phyloP scores from a whole-genome alignment of 2,797 vertebrate genomes.

The Tokudaia tokunoshimensis region DNA sequence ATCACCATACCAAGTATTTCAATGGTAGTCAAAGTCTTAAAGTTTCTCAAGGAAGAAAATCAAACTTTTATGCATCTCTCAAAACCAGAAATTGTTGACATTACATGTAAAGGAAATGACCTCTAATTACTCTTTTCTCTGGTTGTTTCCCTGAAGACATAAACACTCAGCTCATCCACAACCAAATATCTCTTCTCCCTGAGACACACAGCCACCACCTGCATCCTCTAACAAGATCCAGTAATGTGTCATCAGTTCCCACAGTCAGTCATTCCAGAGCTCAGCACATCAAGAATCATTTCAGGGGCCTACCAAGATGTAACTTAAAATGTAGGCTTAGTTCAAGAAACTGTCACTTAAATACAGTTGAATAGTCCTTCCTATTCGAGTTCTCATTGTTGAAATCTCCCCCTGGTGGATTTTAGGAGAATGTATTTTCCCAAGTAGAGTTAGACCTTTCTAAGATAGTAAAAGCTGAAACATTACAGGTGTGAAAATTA shows the following conservation, averaged over 20 bases:
- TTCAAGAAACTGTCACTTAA: slow-evolving; percentile 52
- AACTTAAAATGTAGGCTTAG: slow-evolving; percentile 65
- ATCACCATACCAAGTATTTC: slow-evolving; percentile 13
- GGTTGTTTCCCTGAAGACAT: not conserved
- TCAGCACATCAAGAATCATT: slow-evolving; percentile 62
- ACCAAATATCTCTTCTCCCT: not conserved
- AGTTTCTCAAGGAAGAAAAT: slow-evolving; percentile 37
- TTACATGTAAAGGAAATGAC: not conserved
- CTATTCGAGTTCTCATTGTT: slow-evolving; percentile 42
- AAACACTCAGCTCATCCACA: not conserved
- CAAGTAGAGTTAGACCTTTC: slow-evolving; percentile 24
- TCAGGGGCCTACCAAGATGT: slow-evolving; percentile 60
- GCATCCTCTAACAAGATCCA: slow-evolving; percentile 34
- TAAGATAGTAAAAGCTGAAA: slow-evolving; percentile 56
- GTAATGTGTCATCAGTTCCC: slow-evolving; percentile 28
- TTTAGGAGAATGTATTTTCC: slow-evolving; percentile 63
- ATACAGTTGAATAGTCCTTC: slow-evolving; percentile 36
- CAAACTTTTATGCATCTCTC: slow-evolving; percentile 4
- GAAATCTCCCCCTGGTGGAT: slow-evolving; percentile 81
- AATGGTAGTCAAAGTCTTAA: slow-evolving; percentile 37
- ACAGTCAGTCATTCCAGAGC: slow-evolving; percentile 9
- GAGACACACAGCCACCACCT: not conserved
- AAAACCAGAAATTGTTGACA: slow-evolving; percentile 37
- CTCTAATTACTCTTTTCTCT: slow-evolving; percentile 45
- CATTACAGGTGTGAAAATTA: slow-evolving; percentile 13